A percentile compares a stretch with the other conserved stretches of the same genome.
These are phyloP conservation scores for Asarcornis scutulata DNA, from an alignment of 2,113 vertebrate genomes.

Conservation along the genomic window DNA sequence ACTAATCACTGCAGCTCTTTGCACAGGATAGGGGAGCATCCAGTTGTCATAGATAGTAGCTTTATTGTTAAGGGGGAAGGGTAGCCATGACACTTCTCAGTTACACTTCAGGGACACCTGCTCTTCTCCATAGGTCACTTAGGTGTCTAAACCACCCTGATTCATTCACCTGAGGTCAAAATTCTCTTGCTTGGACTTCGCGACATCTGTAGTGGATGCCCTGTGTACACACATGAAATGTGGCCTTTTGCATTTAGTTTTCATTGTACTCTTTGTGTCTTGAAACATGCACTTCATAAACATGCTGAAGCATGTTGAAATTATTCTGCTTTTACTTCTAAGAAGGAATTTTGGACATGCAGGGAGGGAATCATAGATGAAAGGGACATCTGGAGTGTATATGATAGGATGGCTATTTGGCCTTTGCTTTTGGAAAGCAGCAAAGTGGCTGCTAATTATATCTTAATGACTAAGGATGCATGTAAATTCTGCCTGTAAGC, in stretches of 20 bases:
- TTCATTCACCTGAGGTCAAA: not conserved
- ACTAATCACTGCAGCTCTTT: not conserved
- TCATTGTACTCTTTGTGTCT: not conserved
- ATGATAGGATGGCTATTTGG: not conserved
- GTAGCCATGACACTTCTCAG: not conserved
- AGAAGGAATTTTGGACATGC: not conserved
- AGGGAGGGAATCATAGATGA: not conserved
- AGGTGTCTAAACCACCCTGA: not conserved
- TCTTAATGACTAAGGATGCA: not conserved
- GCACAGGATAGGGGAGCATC: rapidly evolving
- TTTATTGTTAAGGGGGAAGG: not conserved
- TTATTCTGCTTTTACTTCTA: not conserved
- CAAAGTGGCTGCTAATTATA: not conserved
- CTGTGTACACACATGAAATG: not conserved
- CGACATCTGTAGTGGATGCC: not conserved
- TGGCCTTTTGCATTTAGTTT: not conserved
- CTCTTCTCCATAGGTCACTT: not conserved
- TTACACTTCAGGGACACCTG: not conserved
- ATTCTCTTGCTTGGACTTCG: not conserved
- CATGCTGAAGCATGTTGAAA: not conserved
- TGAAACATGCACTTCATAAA: not conserved
- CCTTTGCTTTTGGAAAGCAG: not conserved
- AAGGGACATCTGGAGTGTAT: not conserved
- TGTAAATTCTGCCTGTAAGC: slow-evolving; percentile 11
- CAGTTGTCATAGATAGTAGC: not conserved